Evolutionary conservation across 2,888 invertebrate species (phyloP).

Genomic region (Argyra leucocephala): DNA sequence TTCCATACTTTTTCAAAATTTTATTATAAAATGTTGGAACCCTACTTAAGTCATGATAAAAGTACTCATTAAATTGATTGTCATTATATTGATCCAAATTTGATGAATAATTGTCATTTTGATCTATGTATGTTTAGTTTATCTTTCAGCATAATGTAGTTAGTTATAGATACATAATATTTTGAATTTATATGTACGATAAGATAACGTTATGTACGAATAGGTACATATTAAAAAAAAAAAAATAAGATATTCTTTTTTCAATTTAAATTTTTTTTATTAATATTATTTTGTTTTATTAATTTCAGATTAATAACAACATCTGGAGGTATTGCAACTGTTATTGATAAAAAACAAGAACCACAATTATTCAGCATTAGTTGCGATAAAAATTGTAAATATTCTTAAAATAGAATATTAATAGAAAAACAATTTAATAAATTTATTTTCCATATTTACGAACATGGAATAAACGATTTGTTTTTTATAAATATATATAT

Average conservation of each 20-base stretch:
- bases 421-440: background rate
- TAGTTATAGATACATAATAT: too few relatives aligned
- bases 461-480: background rate
- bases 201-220: too few relatives aligned
- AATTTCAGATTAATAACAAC: constrained; percentile 41
- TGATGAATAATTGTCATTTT: too few relatives aligned
- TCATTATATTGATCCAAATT: too few relatives aligned
- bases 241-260: constrained; percentile 11
- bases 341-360: constrained; percentile 43
- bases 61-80: too few relatives aligned
- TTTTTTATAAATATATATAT: background rate
- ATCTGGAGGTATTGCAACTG: constrained; percentile 38
- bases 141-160: too few relatives aligned
- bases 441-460: background rate
- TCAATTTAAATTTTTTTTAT: constrained; percentile 10
- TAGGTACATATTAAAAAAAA: constrained; percentile 15
- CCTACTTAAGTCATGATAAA: too few relatives aligned
- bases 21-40: too few relatives aligned
- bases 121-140: too few relatives aligned
- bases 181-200: too few relatives aligned
- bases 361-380: constrained; percentile 42
- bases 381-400: constrained; percentile 45
- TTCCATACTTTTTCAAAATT: too few relatives aligned
- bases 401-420: constrained; percentile 18
- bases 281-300: constrained; percentile 18